These are phyloP conservation scores for Poliocrania exsul DNA, from an alignment of 2,797 vertebrate species.

Conservation along the genomic window DNA sequence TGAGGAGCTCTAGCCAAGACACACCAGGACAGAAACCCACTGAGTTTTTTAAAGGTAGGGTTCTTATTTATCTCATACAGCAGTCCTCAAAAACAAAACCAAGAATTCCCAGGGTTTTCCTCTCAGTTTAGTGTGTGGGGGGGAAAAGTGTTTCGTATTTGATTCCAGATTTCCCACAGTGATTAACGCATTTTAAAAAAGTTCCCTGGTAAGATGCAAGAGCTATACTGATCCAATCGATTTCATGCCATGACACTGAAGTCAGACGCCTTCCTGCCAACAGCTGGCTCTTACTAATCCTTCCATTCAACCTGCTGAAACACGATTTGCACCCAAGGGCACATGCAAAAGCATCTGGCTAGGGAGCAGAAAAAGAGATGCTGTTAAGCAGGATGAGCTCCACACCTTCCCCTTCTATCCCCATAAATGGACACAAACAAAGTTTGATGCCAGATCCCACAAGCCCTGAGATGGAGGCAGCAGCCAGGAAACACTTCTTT, in stretches of 20 bases:
- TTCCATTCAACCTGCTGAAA: slow-evolving; percentile 48
- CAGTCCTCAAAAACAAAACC: neutral
- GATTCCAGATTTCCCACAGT: slow-evolving; percentile 56
- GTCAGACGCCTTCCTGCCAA: neutral
- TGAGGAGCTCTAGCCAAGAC: neutral
- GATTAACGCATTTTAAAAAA: neutral
- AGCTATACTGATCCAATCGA: neutral
- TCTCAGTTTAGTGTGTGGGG: neutral
- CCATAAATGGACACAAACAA: neutral
- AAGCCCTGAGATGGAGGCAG: neutral
- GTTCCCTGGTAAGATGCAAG: neutral
- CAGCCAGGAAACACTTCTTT: neutral
- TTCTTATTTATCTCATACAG: neutral
- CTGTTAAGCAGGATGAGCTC: neutral
- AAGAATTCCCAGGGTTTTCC: neutral
- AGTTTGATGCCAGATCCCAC: neutral
- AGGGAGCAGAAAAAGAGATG: neutral
- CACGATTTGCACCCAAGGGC: slow-evolving; percentile 32
- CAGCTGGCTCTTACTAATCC: slow-evolving; percentile 48
- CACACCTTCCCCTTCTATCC: neutral
- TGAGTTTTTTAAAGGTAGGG: neutral
- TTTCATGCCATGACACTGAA: neutral
- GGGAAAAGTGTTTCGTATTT: neutral
- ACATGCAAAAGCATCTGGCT: slow-evolving; percentile 16
- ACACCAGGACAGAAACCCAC: neutral